These are phyloP conservation scores for Hyperopisus bebe DNA, from an alignment of 2,113 vertebrate genomes.

Conservation along the genomic window DNA sequence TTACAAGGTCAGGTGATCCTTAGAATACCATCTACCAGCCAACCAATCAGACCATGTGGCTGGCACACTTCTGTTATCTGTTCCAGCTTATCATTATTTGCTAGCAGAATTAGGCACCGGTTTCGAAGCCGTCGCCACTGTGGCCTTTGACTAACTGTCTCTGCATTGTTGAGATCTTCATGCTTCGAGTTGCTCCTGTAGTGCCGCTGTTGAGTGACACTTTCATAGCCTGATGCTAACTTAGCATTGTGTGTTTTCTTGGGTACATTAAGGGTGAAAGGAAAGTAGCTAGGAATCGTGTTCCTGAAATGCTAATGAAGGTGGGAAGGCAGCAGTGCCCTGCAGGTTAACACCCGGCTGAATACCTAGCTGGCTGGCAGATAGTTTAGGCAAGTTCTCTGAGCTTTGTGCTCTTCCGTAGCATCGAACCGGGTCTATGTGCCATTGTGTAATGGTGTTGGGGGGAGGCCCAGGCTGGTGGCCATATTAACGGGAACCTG, in stretches of 20 bases:
- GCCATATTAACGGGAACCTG: neutral
- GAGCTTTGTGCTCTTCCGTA: neutral
- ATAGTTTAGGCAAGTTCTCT: neutral
- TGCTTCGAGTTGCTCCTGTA: neutral
- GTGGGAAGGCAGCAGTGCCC: neutral
- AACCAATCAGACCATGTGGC: neutral
- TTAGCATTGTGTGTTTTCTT: neutral
- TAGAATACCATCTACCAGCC: no score
- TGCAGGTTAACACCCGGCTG: neutral
- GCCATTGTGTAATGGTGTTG: neutral
- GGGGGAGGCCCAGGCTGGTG: neutral
- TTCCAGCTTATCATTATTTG: neutral
- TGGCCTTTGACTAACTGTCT: neutral
- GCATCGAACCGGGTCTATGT: neutral
- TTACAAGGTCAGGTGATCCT: constrained; percentile 70
- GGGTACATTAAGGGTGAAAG: neutral
- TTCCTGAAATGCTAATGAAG: neutral
- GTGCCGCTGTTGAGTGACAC: neutral
- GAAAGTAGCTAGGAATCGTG: neutral
- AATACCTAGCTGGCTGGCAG: neutral
- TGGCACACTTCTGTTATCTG: neutral
- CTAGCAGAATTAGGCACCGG: neutral
- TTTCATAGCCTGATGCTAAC: neutral
- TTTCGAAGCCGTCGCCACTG: neutral
- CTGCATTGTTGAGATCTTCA: neutral